phyloP scores from a whole-genome alignment of 1,140 invertebrate species.

The Drosophila azteca region DNA sequence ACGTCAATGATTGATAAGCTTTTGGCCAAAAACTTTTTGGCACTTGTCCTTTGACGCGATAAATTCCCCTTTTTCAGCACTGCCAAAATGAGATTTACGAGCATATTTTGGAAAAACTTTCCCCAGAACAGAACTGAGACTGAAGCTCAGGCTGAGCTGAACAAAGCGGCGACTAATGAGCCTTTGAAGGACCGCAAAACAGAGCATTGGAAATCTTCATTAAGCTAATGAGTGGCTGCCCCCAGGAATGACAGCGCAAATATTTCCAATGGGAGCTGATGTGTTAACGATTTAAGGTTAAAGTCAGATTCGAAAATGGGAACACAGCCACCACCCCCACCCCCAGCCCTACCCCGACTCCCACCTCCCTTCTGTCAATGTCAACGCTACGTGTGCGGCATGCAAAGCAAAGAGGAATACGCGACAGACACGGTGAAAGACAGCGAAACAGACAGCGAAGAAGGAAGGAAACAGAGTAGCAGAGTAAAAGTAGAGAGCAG shows the following conservation, averaged over 20 bases:
- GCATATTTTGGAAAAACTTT: conserved; percentile 78
- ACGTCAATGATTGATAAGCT: conserved; percentile 74
- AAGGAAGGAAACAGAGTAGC: conserved; percentile 19
- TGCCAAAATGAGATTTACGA: conserved; percentile 76
- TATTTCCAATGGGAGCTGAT: conserved; percentile 24
- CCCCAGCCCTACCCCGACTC: neutral
- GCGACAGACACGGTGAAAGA: no score
- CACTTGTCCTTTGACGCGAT: conserved; percentile 73
- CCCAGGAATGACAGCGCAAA: conserved; percentile 53
- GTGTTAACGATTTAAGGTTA: conserved; percentile 68
- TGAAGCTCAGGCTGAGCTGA: neutral
- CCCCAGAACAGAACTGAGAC: conserved; percentile 3
- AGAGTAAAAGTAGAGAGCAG: conserved; percentile 54
- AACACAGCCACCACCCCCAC: conserved; percentile 14
- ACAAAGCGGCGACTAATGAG: conserved; percentile 74
- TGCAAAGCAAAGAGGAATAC: conserved; percentile 52
- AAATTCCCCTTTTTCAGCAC: conserved; percentile 67
- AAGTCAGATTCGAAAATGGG: conserved; percentile 57
- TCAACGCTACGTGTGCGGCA: conserved; percentile 69
- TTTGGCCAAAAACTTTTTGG: conserved; percentile 62
- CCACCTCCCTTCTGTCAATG: conserved; percentile 51
- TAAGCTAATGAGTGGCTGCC: conserved; percentile 65
- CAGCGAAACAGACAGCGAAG: neutral
- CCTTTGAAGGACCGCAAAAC: conserved; percentile 43
- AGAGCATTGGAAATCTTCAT: conserved; percentile 38